A percentile compares a stretch with the other conserved stretches of the same genome.
Conservation (phyloP, 2,113 vertebrate species). For the Paramisgurnus dabryanus region DNA sequence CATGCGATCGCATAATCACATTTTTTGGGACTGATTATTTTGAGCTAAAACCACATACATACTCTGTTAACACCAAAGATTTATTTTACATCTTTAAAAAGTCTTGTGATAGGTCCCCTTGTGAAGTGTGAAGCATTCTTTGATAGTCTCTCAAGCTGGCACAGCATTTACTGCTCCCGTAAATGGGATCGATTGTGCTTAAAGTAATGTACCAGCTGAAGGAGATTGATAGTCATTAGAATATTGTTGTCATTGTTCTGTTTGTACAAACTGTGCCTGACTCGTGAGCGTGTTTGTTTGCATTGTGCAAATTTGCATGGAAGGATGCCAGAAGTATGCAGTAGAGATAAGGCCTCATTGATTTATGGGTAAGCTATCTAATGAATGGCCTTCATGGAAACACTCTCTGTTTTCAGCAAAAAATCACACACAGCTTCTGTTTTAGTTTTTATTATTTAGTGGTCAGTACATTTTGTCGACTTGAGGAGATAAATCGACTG, state of each 20-base stretch:
- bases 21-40: no score
- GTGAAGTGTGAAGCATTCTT: background rate
- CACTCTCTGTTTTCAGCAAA: background rate
- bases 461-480: conserved; percentile 8
- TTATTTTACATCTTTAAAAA: no score
- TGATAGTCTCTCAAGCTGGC: background rate
- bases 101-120: no score
- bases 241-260: conserved; percentile 41
- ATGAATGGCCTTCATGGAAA: background rate
- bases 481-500: background rate
- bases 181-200: background rate
- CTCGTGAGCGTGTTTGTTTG: conserved; percentile 40
- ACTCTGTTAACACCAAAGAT: no score
- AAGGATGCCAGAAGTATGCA: conserved; percentile 44
- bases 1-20: no score
- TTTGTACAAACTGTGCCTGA: conserved; percentile 25
- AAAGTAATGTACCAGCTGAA: conserved; percentile 15
- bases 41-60: no score
- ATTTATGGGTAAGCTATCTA: conserved; percentile 47
- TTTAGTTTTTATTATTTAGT: conserved; percentile 7
- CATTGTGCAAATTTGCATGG: conserved; percentile 48
- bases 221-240: conserved; percentile 41
- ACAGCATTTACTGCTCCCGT: background rate
- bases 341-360: conserved; percentile 43
- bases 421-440: background rate